phyloP scores from a whole-genome alignment of 1,140 invertebrate genomes.

The Drosophila albomicans region DNA sequence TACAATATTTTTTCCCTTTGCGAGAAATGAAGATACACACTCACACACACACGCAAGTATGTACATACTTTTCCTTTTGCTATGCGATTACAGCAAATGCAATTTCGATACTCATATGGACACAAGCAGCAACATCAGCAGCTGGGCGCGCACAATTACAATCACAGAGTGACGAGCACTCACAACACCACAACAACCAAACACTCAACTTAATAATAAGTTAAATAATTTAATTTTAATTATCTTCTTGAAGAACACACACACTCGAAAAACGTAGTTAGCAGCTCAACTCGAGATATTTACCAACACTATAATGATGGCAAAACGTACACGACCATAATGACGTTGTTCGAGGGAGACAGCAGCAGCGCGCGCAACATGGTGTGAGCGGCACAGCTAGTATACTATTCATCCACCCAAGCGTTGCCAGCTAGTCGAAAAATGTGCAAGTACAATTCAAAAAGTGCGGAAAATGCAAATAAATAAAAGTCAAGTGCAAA shows the following conservation, averaged over 20 bases:
- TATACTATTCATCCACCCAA: neutral
- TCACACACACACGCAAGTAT: conserved; percentile 25
- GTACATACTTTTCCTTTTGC: conserved; percentile 68
- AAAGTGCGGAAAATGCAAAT: conserved; percentile 1
- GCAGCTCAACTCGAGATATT: conserved; percentile 55
- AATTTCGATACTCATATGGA: conserved; percentile 51
- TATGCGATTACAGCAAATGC: conserved; percentile 51
- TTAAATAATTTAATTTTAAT: conserved; percentile 82
- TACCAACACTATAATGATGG: conserved; percentile 50
- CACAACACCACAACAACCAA: conserved; percentile 38
- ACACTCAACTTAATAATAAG: conserved; percentile 79
- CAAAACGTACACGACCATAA: conserved; percentile 52
- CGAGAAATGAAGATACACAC: conserved; percentile 49
- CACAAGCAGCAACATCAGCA: conserved; percentile 23
- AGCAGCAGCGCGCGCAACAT: conserved; percentile 62
- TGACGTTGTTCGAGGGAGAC: conserved; percentile 64
- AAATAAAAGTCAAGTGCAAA: conserved; percentile 2
- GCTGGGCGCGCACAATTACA: conserved; percentile 27
- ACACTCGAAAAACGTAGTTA: conserved; percentile 74
- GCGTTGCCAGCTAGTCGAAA: conserved; percentile 56
- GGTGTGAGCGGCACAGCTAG: conserved; percentile 65
- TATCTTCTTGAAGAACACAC: conserved; percentile 75
- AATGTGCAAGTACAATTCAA: conserved; percentile 26
- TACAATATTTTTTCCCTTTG: conserved; percentile 66
- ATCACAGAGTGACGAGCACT: neutral